Evolutionary conservation across 2,797 vertebrate species (phyloP), one percentile per base, ranked within the genome.

Genomic region (Distichodus sexfasciatus): DNA sequence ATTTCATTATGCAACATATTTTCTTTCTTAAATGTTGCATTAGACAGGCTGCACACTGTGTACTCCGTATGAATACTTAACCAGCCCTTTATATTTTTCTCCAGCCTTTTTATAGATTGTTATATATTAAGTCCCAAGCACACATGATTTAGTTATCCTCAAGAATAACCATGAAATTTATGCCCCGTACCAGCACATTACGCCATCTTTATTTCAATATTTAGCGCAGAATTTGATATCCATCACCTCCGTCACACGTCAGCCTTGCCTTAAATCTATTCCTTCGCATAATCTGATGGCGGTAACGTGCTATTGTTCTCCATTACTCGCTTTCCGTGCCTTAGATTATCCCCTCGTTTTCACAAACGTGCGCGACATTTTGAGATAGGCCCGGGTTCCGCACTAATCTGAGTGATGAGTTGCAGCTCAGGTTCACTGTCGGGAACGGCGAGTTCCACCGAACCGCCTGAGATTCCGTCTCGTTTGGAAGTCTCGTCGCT

Each of bases 71-170:
- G n/a, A n/a, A n/a, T n/a, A n/a, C n/a, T n/a, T n/a, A n/a, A n/a
- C n/a, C n/a, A n/a, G n/a, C n/a, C n/a, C n/a, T n/a, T n/a, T n/a
- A n/a, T n/a, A n/a, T n/a, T n/a, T n/a, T n/a, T n/a, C n/a, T n/a
- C n/a, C n/a, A n/a, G n/a, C n/a, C n/a, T n/a, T n/a, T n/a, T n/a
- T n/a, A n/a, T n/a, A n/a, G n/a, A n/a, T n/a, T n/a, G 78, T 71
- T 80, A 71, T 85, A 84, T 3, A 6, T 81, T 84, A 86, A 90
- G 86, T 84, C 85, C 86, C 84, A 81, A 82, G 80, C 79, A 70
- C 82, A 83, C 83, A 87, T 86, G 80, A 82, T 83, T 79, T 74
- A 69, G 31, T 14, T 57, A 73, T 79, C 75, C 61, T 76, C 84
- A 89, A 89, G 85, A 84, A 86, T 81, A 85, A 83, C 76, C 75